These are phyloP conservation scores for Pteruthius melanotis DNA, from an alignment of 2,113 vertebrate genomes.

Conservation along the genomic window DNA sequence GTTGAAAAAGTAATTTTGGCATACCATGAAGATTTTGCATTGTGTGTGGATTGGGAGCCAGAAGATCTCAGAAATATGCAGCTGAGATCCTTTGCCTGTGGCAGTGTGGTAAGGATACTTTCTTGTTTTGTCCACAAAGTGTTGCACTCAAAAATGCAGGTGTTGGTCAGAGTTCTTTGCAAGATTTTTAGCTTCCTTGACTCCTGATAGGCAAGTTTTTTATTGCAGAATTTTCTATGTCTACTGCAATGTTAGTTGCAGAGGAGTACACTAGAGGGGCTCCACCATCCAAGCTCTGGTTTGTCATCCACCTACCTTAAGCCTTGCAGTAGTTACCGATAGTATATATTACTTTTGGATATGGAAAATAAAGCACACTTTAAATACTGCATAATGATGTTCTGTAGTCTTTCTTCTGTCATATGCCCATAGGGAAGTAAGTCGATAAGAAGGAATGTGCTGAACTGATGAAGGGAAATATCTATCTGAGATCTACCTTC, in stretches of 20 bases:
- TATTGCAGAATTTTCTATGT: background rate
- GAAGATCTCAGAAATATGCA: background rate
- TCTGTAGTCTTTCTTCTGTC: background rate
- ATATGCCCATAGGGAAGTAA: accelerated
- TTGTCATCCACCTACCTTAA: background rate
- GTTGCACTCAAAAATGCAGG: background rate
- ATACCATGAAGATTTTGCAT: background rate
- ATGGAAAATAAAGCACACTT: background rate
- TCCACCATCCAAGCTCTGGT: accelerated
- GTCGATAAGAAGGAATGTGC: background rate
- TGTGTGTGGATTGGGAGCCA: background rate
- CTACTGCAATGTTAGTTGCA: background rate
- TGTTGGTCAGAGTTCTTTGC: background rate
- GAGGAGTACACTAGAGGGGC: background rate
- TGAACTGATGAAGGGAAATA: background rate
- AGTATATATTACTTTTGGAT: background rate
- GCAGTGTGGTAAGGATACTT: background rate
- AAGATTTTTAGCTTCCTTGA: background rate
- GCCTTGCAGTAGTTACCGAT: background rate
- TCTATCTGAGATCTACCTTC: too few relatives aligned
- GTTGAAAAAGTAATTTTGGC: background rate
- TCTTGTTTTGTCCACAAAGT: background rate
- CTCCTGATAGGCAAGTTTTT: background rate
- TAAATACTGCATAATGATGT: background rate
- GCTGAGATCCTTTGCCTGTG: background rate